Percentiles rank a stretch among this genome's conserved stretches.
These are phyloP conservation scores for Periophthalmus modestus DNA, from an alignment of 2,113 vertebrate species.

Conservation along the genomic window DNA sequence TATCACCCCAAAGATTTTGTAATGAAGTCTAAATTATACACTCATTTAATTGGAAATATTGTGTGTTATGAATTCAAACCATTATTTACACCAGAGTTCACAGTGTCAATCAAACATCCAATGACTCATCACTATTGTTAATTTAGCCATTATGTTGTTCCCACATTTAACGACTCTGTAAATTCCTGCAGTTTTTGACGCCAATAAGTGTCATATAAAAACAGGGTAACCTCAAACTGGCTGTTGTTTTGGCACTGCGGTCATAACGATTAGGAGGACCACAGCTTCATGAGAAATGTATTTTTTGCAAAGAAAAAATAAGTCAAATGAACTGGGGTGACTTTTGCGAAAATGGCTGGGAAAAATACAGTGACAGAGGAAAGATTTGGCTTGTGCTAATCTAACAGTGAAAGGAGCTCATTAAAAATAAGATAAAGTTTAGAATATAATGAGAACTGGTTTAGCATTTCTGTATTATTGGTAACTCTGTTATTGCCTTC, in stretches of 20 bases:
- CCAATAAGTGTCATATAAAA: slow-evolving; percentile 1
- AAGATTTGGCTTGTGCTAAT: not conserved
- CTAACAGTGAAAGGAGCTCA: not conserved
- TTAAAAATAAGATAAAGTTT: not conserved
- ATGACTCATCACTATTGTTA: slow-evolving; percentile 1
- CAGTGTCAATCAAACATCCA: not conserved
- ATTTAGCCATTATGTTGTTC: slow-evolving; percentile 5
- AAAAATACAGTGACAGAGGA: slow-evolving; percentile 1
- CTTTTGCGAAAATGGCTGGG: not conserved
- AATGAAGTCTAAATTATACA: not conserved
- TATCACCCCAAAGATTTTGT: not conserved
- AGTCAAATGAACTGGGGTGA: not conserved
- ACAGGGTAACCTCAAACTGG: not conserved
- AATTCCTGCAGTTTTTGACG: slow-evolving; percentile 4
- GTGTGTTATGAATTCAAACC: not conserved
- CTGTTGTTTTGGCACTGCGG: not conserved
- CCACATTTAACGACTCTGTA: slow-evolving; percentile 1
- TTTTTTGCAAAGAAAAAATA: not conserved
- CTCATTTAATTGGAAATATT: slow-evolving; percentile 7
- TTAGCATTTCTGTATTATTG: too few species aligned
- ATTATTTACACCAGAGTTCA: slow-evolving; percentile 9
- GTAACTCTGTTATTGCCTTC: too few species aligned
- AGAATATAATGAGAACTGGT: not conserved
- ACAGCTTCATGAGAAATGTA: not conserved
- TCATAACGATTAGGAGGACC: not conserved